Conservation (phyloP, 2,888 invertebrate species). For the Phortica okadai region DNA sequence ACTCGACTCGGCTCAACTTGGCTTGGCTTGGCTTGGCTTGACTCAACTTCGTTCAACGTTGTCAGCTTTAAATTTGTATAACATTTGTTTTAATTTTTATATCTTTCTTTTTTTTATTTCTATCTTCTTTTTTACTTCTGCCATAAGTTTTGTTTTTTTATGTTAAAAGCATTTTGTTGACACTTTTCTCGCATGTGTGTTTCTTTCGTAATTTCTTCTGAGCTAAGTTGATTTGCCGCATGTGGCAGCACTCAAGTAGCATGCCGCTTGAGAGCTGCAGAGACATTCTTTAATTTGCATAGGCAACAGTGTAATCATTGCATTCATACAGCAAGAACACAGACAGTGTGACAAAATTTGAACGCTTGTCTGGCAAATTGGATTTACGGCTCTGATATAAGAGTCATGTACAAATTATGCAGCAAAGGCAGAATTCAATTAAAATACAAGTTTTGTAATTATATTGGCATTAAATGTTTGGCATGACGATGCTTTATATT, state of each 20-base stretch:
- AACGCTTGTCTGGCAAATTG: background rate
- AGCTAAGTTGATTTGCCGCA: background rate
- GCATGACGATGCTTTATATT: background rate
- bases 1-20: no score
- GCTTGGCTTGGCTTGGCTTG: background rate
- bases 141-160: background rate
- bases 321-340: background rate
- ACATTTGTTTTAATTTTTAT: background rate
- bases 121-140: background rate
- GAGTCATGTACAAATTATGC: background rate
- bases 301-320: background rate
- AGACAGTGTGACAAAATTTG: background rate
- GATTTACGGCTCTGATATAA: background rate
- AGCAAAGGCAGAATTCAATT: slow-evolving; percentile 61
- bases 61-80: slow-evolving; percentile 1
- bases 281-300: background rate
- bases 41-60: background rate
- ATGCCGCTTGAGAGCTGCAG: background rate
- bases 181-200: background rate
- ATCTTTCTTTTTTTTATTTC: background rate
- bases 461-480: background rate
- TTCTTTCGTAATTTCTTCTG: background rate
- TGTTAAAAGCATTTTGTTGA: background rate
- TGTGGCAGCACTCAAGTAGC: background rate
- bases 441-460: slow-evolving; percentile 42